These are phyloP conservation scores for Frieseomelitta varia DNA, from an alignment of 1,140 invertebrate species.

Conservation along the genomic window DNA sequence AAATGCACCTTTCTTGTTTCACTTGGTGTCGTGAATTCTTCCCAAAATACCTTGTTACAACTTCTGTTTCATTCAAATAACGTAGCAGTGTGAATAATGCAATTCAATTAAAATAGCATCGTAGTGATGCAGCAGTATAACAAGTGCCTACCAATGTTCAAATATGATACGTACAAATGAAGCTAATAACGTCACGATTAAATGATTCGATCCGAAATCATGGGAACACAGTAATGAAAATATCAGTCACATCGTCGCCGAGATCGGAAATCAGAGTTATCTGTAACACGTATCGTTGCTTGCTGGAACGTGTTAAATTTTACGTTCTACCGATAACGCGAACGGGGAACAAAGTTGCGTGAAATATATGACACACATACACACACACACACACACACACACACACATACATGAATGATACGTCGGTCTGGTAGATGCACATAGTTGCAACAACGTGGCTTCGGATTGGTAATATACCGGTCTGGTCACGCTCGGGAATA, in stretches of 20 bases:
- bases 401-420: background rate
- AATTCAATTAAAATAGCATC: too few relatives aligned
- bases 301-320: background rate
- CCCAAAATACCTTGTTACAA: too few relatives aligned
- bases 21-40: too few relatives aligned
- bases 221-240: background rate
- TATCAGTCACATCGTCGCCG: background rate
- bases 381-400: too few relatives aligned
- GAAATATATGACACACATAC: background rate
- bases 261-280: background rate
- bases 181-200: too few relatives aligned
- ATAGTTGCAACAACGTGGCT: background rate
- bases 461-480: constrained; percentile 17
- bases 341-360: background rate
- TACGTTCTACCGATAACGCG: background rate
- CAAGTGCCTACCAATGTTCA: too few relatives aligned
- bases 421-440: background rate
- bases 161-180: too few relatives aligned
- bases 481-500: constrained; percentile 24
- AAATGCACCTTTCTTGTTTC: too few relatives aligned
- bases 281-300: background rate
- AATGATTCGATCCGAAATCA: too few relatives aligned
- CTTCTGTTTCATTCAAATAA: too few relatives aligned
- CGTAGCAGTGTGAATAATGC: too few relatives aligned
- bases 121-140: too few relatives aligned